These are phyloP conservation scores for Etia nguti DNA, from an alignment of 2,113 vertebrate genomes.

Conservation along the genomic window DNA sequence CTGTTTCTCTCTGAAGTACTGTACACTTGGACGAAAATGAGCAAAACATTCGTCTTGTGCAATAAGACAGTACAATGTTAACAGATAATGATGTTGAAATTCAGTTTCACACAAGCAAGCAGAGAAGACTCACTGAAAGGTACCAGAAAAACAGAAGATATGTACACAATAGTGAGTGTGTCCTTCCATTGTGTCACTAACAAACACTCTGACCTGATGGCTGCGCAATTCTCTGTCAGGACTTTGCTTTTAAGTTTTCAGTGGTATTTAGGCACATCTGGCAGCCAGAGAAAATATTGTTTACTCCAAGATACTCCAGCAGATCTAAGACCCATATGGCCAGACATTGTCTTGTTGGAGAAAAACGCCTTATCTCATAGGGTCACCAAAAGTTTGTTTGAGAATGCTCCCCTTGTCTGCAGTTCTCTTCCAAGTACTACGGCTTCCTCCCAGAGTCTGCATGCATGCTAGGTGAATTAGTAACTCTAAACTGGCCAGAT, in stretches of 20 bases:
- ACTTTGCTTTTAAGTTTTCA: neutral
- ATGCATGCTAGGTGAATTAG: neutral
- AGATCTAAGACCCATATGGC: neutral
- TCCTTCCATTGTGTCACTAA: neutral
- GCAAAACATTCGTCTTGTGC: neutral
- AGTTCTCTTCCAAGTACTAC: neutral
- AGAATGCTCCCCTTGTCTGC: neutral
- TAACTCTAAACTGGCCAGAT: neutral
- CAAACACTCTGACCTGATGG: neutral
- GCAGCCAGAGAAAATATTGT: too few species aligned
- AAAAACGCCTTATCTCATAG: neutral
- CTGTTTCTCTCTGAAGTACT: neutral
- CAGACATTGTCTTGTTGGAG: neutral
- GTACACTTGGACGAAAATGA: neutral
- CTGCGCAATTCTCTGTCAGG: neutral
- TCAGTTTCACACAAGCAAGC: neutral
- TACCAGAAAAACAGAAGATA: neutral
- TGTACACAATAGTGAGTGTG: neutral
- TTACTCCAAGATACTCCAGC: neutral
- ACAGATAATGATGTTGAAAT: neutral
- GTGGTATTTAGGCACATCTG: neutral
- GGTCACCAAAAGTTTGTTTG: neutral
- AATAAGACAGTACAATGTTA: neutral
- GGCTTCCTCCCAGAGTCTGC: neutral
- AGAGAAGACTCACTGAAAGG: neutral